Evolutionary conservation across 2,797 vertebrate genomes (phyloP).

Genomic region (Odontamblyopus rebecca): DNA sequence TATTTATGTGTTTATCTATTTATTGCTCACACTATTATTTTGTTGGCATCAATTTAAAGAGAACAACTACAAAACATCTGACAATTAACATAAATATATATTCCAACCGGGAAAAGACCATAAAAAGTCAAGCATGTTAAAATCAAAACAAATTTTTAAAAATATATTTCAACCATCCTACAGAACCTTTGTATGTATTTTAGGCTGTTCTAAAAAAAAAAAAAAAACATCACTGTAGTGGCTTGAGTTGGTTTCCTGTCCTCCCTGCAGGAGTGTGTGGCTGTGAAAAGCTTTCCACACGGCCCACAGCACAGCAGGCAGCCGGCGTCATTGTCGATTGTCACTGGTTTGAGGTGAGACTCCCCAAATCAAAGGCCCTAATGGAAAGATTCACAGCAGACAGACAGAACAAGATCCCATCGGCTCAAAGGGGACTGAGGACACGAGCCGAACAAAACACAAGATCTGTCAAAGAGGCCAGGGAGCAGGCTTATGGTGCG

Average conservation of each 20-base stretch:
- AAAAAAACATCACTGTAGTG: too few relatives aligned
- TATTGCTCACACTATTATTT: too few relatives aligned
- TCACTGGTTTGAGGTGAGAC: slow-evolving; percentile 37
- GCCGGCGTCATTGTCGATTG: slow-evolving; percentile 33
- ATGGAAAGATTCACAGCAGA: slow-evolving; percentile 17
- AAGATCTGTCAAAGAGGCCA: not conserved
- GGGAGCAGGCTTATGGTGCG: slow-evolving; percentile 2
- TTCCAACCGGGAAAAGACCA: too few relatives aligned
- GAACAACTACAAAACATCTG: too few relatives aligned
- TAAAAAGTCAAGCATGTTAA: too few relatives aligned
- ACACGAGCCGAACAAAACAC: slow-evolving; percentile 22
- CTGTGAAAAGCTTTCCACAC: not conserved
- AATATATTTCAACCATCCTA: too few relatives aligned
- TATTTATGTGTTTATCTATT: too few relatives aligned
- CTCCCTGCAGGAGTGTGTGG: not conserved
- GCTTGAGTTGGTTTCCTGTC: not conserved
- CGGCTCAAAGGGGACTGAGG: slow-evolving; percentile 30
- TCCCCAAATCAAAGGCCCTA: slow-evolving; percentile 38
- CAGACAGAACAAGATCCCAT: slow-evolving; percentile 34
- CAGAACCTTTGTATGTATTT: too few relatives aligned
- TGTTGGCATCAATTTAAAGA: too few relatives aligned
- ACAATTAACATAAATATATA: too few relatives aligned
- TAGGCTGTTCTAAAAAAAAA: too few relatives aligned
- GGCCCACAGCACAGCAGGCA: slow-evolving; percentile 23
- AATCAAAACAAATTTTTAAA: too few relatives aligned